Conservation (phyloP, 1,140 invertebrate species). For the Pollicipes pollicipes region DNA sequence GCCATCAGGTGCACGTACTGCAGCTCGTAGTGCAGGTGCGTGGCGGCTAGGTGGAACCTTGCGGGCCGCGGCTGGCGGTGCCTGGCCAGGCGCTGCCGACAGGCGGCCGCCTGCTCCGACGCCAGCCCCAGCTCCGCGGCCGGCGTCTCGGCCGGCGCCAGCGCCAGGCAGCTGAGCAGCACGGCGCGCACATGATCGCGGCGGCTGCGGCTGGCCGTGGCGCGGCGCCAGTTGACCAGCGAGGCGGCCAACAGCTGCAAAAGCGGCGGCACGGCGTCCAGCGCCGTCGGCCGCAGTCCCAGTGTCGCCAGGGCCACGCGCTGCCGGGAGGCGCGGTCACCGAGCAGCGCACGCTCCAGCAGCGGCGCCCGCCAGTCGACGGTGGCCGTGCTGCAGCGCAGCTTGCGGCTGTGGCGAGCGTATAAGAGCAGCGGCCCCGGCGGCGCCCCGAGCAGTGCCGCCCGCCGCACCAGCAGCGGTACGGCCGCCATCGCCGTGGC, state of each 20-base stretch:
- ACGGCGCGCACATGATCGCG: not conserved
- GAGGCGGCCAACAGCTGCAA: not conserved
- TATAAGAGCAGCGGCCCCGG: not conserved
- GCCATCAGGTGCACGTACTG: not conserved
- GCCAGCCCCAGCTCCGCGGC: not conserved
- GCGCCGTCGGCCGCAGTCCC: not conserved
- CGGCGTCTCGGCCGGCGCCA: too few species aligned
- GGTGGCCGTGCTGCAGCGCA: not conserved
- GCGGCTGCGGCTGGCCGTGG: not conserved
- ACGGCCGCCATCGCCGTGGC: not conserved
- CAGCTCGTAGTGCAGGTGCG: not conserved
- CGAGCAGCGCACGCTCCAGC: not conserved
- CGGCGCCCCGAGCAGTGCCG: not conserved
- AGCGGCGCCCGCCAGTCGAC: not conserved
- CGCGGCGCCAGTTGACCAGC: not conserved
- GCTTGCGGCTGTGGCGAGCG: not conserved
- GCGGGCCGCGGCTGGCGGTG: not conserved
- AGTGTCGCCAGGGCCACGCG: not conserved
- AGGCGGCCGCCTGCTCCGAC: not conserved
- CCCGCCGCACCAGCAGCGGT: not conserved
- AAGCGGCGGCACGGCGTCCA: not conserved
- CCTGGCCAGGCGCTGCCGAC: not conserved
- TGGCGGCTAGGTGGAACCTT: too few species aligned
- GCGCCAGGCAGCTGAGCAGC: not conserved
- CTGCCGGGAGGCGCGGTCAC: too few species aligned